These are phyloP conservation scores for Ceuthmochares aereus DNA, from an alignment of 2,113 vertebrate genomes.

Conservation along the genomic window DNA sequence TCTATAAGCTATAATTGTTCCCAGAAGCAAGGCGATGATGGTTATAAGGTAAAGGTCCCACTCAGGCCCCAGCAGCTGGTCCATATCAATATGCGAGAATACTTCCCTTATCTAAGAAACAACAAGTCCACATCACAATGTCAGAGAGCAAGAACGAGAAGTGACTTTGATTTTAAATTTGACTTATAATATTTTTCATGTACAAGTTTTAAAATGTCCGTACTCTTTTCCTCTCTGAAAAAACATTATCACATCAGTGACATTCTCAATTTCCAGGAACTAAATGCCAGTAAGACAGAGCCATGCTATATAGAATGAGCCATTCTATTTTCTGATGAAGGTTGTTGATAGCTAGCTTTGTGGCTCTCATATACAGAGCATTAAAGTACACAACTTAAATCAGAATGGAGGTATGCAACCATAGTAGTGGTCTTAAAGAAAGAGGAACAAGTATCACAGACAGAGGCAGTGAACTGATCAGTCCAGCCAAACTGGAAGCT, in stretches of 20 bases:
- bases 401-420: not conserved
- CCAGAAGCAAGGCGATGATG: slow-evolving; percentile 92
- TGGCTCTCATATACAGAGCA: not conserved
- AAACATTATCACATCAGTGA: not conserved
- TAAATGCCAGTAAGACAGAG: not conserved
- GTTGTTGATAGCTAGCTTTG: not conserved
- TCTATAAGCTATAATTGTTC: slow-evolving; percentile 95
- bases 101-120: slow-evolving; percentile 85
- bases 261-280: not conserved
- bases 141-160: not conserved
- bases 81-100: slow-evolving; percentile 90
- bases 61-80: slow-evolving; percentile 95
- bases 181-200: not conserved
- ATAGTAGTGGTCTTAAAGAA: not conserved
- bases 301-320: not conserved
- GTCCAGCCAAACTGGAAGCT: not conserved
- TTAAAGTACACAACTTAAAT: not conserved
- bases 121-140: not conserved
- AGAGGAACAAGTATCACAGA: not conserved
- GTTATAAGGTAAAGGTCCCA: slow-evolving; percentile 99
- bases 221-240: not conserved
- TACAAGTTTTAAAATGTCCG: not conserved
- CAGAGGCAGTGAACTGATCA: not conserved
- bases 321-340: not conserved
- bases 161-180: not conserved